Percentiles rank a stretch among this genome's conserved stretches.
phyloP scores from a whole-genome alignment of 2,888 invertebrate species.

The Drosophila cyrtoloma region DNA sequence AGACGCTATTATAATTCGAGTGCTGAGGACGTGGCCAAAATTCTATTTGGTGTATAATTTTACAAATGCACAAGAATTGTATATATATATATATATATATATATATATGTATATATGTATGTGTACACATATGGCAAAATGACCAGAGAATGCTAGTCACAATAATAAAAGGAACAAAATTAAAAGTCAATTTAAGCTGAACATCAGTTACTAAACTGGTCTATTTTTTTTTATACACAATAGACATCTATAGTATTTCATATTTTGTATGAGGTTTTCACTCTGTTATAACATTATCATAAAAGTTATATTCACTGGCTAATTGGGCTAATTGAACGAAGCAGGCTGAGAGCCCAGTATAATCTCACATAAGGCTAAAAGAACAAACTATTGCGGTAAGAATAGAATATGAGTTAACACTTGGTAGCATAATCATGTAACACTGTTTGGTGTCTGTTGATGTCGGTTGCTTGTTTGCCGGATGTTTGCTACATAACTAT shows the following conservation, averaged over 20 bases:
- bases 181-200: background rate
- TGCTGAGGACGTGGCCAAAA: constrained; percentile 34
- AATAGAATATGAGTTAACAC: constrained; percentile 27
- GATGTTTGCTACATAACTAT: constrained; percentile 14
- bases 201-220: constrained; percentile 1
- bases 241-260: background rate
- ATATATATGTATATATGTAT: background rate
- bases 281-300: background rate
- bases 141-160: constrained; percentile 5
- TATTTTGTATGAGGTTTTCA: background rate
- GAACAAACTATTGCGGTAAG: constrained; percentile 3
- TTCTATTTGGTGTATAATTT: constrained; percentile 49
- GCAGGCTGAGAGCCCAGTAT: background rate
- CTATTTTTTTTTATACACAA: background rate
- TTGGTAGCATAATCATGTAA: constrained; percentile 12
- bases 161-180: constrained; percentile 5
- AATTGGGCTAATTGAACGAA: background rate
- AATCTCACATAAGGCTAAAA: constrained; percentile 1
- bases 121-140: constrained; percentile 20
- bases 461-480: constrained; percentile 1
- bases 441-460: constrained; percentile 15
- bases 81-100: constrained; percentile 8
- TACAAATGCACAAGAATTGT: constrained; percentile 59
- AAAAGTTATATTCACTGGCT: constrained; percentile 8
- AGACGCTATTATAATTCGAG: constrained; percentile 20